Percentiles rank a stretch among this genome's conserved stretches.
These are phyloP conservation scores for Dryococelus australis DNA, from an alignment of 2,888 invertebrate genomes.

Conservation along the genomic window DNA sequence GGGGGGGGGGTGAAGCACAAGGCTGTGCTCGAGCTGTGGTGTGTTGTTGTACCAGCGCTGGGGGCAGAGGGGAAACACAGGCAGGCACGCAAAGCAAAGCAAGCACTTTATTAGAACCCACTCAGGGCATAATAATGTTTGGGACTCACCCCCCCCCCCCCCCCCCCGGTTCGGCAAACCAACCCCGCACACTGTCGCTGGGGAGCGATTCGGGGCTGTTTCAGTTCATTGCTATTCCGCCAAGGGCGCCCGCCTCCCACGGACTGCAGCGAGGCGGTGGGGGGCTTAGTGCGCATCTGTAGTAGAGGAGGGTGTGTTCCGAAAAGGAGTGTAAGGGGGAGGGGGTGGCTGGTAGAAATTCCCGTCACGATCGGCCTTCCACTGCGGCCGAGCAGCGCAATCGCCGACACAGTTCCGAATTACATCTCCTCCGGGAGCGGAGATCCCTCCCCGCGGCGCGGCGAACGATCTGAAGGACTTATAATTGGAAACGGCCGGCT, in stretches of 20 bases:
- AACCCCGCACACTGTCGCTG: neutral
- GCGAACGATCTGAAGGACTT: neutral
- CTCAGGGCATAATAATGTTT: slow-evolving; percentile 16
- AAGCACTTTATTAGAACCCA: slow-evolving; percentile 16
- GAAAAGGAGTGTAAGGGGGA: no score
- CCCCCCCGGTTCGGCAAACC: neutral
- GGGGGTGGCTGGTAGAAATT: neutral
- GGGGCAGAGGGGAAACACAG: neutral
- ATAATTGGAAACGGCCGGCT: neutral
- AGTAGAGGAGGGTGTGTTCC: neutral
- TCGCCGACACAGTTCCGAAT: neutral
- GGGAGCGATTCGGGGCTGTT: neutral
- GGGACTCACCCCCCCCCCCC: neutral
- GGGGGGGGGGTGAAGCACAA: no score
- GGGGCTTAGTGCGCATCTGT: neutral
- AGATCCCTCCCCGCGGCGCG: neutral
- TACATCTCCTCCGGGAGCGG: neutral
- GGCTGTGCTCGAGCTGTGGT: neutral
- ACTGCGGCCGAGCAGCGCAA: neutral
- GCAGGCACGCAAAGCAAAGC: neutral
- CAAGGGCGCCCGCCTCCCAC: neutral
- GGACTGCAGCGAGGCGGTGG: neutral
- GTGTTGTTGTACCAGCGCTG: neutral
- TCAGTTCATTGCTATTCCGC: slow-evolving; percentile 16
- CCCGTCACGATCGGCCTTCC: neutral